phyloP scores from a whole-genome alignment of 92 coral and sea anemone genomes.

The Metridium senile region DNA sequence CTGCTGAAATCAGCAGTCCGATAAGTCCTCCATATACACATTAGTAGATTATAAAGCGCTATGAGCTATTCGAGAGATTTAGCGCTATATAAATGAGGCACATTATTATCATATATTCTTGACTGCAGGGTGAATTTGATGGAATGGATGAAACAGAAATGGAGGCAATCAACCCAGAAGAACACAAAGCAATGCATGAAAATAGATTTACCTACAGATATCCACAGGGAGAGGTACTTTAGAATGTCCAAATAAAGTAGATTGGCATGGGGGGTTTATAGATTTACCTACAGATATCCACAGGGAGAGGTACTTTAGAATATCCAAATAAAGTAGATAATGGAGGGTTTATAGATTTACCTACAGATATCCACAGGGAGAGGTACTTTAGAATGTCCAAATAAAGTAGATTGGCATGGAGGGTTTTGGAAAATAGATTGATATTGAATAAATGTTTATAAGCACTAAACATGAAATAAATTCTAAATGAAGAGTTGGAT shows the following conservation, averaged over 20 bases:
- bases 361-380: constrained; percentile 94
- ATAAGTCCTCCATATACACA: too few relatives aligned
- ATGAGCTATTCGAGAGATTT: too few relatives aligned
- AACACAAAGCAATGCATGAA: constrained; percentile 67
- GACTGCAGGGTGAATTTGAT: constrained; percentile 80
- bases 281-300: constrained; percentile 87
- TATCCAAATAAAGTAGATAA: not conserved
- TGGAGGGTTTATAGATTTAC: constrained; percentile 51
- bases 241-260: not conserved
- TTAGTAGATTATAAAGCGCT: too few relatives aligned
- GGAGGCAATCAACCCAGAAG: constrained; percentile 77
- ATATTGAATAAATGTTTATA: not conserved
- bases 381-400: constrained; percentile 46
- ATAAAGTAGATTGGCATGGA: not conserved
- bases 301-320: constrained; percentile 78
- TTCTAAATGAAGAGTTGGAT: too few relatives aligned
- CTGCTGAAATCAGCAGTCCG: too few relatives aligned
- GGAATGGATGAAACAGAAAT: constrained; percentile 84
- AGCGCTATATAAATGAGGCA: not conserved
- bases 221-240: constrained; percentile 89
- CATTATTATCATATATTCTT: not conserved
- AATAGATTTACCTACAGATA: constrained; percentile 87
- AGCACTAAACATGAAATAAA: too few relatives aligned
- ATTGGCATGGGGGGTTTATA: constrained; percentile 19
- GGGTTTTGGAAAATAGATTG: not conserved